phyloP scores from a whole-genome alignment of 2,113 vertebrate genomes.

The Cyrtonyx montezumae region DNA sequence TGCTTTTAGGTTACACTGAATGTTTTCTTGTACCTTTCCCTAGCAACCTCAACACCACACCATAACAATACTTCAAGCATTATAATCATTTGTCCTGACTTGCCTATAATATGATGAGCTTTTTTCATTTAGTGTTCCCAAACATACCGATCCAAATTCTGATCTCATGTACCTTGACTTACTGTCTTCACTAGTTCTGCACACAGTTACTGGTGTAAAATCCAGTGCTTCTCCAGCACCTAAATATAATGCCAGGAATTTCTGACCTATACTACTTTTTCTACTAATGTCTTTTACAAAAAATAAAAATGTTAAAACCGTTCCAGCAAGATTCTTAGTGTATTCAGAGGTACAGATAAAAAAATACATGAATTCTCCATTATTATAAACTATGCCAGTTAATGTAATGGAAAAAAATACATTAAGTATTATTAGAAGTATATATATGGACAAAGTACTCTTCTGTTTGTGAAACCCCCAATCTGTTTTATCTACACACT shows the following conservation, averaged over 20 bases:
- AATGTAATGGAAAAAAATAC: neutral
- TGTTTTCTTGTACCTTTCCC: constrained; percentile 29
- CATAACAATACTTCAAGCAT: neutral
- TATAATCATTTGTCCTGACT: neutral
- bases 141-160: constrained; percentile 40
- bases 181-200: neutral
- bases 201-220: neutral
- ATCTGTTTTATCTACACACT: neutral
- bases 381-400: neutral
- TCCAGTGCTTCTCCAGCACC: neutral
- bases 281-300: constrained; percentile 28
- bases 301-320: neutral
- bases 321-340: neutral
- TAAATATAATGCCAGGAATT: constrained; percentile 29
- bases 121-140: neutral
- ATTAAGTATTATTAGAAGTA: neutral
- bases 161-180: constrained; percentile 35
- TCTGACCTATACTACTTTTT: constrained; percentile 23
- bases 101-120: neutral
- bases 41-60: constrained; percentile 39
- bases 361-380: neutral
- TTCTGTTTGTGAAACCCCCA: neutral
- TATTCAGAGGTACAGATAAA: neutral
- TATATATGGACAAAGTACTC: neutral
- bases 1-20: neutral